Base-by-base conservation (phyloP, 2,113 vertebrate species). In the Spermophilus dauricus region DNA sequence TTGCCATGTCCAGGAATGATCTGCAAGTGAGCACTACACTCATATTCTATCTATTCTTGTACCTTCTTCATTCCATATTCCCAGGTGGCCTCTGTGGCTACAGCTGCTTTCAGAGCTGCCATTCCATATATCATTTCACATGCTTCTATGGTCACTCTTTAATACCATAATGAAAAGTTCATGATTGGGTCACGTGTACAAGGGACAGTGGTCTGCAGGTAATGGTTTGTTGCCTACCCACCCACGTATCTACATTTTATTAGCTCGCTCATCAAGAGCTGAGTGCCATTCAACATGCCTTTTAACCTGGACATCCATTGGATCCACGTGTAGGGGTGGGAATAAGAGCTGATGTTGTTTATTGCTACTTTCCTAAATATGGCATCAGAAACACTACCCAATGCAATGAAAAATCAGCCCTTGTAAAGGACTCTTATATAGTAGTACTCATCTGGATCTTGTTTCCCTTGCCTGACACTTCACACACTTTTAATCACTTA, bases 391-490 rank as follows among this genome's bases (percentile, higher is more conserved):
- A 45, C 45, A 84, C 12, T 61, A 70, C 28, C 37, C 53, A 82
- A 16, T 65, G 78, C 51, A 37, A 76, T 51, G n/a, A 81, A 18
- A 94, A 77, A 92, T n/a, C 6, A n/a, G 26, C n/a, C 76, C 37
- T 84, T 69, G 12, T 45, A 53, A 86, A 92, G 26, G 24, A 10
- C 32, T 88, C 3, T 24, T 86, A 17, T 58, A 26, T 58, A 72
- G 83, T 70, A 96, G 16, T 53, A 22, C 56, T 86, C 37, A 93
- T 89, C 69, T 86, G 37, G 20, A 63, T 70, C 69, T 80, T 83
- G 26, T 56, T 89, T 95, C 65, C 73, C 91, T 86, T 84, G 37
- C 51, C 34, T 86, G 75, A 86, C 2, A 37, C 28, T 91, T 90
- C 70, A 83, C n/a, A 84, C 10, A 70, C 20, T 88, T 63, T 77